phyloP scores from a whole-genome alignment of 2,888 invertebrate species.

The Amiota minor region DNA sequence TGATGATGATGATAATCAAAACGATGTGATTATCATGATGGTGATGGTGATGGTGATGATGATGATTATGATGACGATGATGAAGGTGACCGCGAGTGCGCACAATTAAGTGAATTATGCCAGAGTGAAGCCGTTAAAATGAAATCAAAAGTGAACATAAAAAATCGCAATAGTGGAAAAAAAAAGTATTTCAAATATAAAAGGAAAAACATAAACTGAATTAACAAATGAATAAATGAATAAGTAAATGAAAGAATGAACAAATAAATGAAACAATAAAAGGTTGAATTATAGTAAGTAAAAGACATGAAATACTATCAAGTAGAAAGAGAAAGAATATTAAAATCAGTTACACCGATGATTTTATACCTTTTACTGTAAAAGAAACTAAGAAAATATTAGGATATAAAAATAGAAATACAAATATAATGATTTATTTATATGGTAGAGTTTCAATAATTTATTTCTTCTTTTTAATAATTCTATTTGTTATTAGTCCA shows the following conservation, averaged over 20 bases:
- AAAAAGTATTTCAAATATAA: neutral
- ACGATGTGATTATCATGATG: too few relatives aligned
- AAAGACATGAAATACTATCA: neutral
- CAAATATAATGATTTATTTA: too few relatives aligned
- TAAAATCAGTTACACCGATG: neutral
- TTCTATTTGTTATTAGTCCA: too few relatives aligned
- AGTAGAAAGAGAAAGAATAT: neutral
- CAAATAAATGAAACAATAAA: constrained; percentile 2
- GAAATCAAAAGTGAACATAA: constrained; percentile 18
- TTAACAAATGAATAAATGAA: neutral
- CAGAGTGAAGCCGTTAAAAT: neutral
- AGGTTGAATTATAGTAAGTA: neutral
- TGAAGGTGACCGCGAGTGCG: too few relatives aligned
- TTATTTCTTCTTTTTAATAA: too few relatives aligned
- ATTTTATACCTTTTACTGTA: neutral
- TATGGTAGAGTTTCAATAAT: too few relatives aligned
- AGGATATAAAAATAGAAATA: too few relatives aligned
- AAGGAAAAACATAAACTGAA: constrained; percentile 4
- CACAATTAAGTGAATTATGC: constrained; percentile 16
- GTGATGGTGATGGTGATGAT: neutral
- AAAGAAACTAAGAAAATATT: too few relatives aligned
- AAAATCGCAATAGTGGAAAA: neutral
- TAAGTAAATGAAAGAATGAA: neutral
- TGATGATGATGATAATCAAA: neutral
- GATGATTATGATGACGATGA: neutral